Percentiles rank a stretch among this genome's conserved stretches.
These are phyloP conservation scores for Oxyura jamaicensis DNA, from an alignment of 2,113 vertebrate genomes.

Conservation along the genomic window DNA sequence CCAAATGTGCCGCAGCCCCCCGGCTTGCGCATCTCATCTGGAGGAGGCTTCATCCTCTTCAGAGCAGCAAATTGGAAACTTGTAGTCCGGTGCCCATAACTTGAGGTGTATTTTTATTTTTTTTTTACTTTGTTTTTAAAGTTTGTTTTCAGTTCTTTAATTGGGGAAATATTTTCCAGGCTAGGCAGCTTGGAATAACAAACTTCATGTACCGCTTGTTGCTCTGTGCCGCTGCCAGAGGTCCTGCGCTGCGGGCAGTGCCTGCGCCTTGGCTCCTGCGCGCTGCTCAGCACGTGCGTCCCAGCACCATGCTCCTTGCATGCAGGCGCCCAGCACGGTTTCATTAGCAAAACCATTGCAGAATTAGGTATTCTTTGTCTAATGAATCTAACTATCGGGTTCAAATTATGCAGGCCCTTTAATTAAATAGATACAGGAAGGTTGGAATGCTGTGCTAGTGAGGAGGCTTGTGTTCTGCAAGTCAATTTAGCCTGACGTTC, in stretches of 20 bases:
- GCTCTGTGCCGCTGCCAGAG: neutral
- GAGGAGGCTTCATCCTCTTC: neutral
- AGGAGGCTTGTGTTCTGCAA: conserved; percentile 26
- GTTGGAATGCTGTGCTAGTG: conserved; percentile 30
- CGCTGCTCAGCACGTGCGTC: neutral
- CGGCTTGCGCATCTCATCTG: rapidly evolving
- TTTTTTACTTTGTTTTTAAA: neutral
- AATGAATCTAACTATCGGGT: conserved; percentile 71
- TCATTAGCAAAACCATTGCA: conserved; percentile 52
- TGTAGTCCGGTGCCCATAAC: neutral
- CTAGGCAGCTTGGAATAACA: neutral
- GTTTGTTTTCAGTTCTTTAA: neutral
- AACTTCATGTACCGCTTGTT: neutral
- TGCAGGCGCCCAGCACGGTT: neutral
- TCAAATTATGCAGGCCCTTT: conserved; percentile 63
- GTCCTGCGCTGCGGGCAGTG: rapidly evolving
- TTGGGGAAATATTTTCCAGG: conserved; percentile 2
- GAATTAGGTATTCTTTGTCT: conserved; percentile 58
- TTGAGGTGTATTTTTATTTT: neutral
- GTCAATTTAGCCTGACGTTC: conserved; percentile 1
- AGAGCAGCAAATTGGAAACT: neutral
- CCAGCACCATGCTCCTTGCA: neutral
- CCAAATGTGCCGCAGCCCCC: rapidly evolving
- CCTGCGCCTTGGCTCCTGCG: neutral
- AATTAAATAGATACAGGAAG: conserved; percentile 71